These are phyloP conservation scores for Okamejei kenojei DNA, from an alignment of 2,797 vertebrate species.

Conservation along the genomic window DNA sequence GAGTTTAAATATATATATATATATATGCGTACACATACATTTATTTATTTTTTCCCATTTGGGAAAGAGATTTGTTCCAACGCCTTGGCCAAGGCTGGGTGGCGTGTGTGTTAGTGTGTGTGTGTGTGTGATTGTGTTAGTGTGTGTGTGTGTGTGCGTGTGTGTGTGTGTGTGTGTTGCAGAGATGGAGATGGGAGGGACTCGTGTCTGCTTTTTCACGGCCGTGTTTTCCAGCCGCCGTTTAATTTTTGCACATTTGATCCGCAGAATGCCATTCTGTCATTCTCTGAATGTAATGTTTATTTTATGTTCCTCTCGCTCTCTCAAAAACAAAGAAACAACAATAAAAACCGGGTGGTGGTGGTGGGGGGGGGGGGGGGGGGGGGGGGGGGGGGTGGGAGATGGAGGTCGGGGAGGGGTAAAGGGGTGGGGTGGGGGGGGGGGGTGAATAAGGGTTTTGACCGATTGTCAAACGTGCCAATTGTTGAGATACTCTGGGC, in stretches of 20 bases:
- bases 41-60: constrained; percentile 2
- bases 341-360: no score
- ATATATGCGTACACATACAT: background rate
- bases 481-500: constrained; percentile 61
- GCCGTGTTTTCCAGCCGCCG: constrained; percentile 49
- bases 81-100: constrained; percentile 42
- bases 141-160: no score
- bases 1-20: background rate
- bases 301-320: constrained; percentile 38
- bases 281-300: constrained; percentile 51
- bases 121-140: no score
- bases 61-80: constrained; percentile 39
- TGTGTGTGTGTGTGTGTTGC: no score
- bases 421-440: no score
- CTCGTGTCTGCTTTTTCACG: constrained; percentile 63
- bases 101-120: no score
- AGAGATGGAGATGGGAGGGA: background rate
- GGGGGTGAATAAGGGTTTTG: background rate
- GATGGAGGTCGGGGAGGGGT: background rate
- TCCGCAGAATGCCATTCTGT: constrained; percentile 46
- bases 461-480: constrained; percentile 65
- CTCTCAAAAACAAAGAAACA: constrained; percentile 41
- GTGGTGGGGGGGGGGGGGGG: no score
- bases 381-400: background rate
- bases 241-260: constrained; percentile 43